These are phyloP conservation scores for Ceraclea dissimilis DNA, from an alignment of 2,888 invertebrate genomes.

Conservation along the genomic window DNA sequence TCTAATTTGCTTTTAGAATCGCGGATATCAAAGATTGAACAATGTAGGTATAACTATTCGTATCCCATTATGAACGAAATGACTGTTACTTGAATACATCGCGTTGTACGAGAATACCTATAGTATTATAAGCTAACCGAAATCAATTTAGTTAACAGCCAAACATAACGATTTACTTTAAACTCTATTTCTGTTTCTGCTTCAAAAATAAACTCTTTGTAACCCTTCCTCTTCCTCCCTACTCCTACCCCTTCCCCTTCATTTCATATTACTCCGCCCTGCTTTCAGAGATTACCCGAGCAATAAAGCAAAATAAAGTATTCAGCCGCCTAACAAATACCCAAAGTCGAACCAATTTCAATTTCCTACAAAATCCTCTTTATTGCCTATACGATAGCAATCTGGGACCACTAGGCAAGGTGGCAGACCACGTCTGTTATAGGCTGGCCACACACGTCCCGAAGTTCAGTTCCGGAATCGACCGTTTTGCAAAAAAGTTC, in stretches of 20 bases:
- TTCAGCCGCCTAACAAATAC: slow-evolving; percentile 24
- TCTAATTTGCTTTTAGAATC: no score
- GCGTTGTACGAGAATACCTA: no score
- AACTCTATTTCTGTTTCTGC: neutral
- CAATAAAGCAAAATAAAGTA: slow-evolving; percentile 26
- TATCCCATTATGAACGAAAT: no score
- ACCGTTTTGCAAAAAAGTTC: no score
- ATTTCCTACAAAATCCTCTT: slow-evolving; percentile 24
- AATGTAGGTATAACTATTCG: no score
- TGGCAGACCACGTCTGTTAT: slow-evolving; percentile 14
- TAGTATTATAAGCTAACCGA: neutral
- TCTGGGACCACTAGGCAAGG: slow-evolving; percentile 16
- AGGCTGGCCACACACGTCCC: neutral
- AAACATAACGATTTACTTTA: neutral
- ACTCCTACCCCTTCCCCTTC: neutral
- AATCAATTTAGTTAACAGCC: neutral
- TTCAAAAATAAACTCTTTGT: neutral
- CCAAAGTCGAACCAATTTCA: slow-evolving; percentile 23
- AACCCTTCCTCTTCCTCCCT: no score
- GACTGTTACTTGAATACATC: no score
- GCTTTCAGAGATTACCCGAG: slow-evolving; percentile 17
- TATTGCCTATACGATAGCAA: slow-evolving; percentile 22
- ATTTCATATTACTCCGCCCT: neutral
- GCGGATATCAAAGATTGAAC: no score
- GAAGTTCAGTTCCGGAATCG: no score